Evolutionary conservation across 2,113 vertebrate genomes (phyloP).

Genomic region (Piliocolobus tephrosceles): DNA sequence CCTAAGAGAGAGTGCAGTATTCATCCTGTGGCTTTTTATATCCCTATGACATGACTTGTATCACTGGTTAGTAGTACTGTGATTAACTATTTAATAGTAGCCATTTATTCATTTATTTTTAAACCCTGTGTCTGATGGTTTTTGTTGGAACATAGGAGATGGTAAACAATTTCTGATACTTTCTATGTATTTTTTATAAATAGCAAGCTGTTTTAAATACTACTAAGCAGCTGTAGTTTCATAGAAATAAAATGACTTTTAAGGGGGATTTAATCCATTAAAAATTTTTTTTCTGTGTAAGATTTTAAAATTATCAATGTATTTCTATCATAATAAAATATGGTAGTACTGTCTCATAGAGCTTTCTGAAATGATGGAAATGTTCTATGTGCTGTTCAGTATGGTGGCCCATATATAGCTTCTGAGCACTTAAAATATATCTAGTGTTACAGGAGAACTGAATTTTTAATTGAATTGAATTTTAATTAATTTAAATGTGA

Average conservation of each 20-base stretch:
- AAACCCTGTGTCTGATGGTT: not conserved
- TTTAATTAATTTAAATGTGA: conserved; percentile 21
- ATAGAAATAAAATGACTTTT: not conserved
- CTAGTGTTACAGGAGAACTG: not conserved
- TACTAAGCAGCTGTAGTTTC: not conserved
- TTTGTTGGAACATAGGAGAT: not conserved
- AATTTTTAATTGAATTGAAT: not conserved
- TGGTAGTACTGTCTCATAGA: not conserved
- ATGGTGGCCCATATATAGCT: not conserved
- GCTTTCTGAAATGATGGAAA: not conserved
- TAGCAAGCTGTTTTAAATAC: not conserved
- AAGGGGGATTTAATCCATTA: not conserved
- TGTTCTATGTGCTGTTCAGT: not conserved
- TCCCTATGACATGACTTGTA: not conserved
- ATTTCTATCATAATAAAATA: not conserved
- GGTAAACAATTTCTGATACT: not conserved
- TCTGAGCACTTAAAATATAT: not conserved
- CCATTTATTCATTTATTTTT: not conserved
- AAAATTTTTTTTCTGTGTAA: not conserved
- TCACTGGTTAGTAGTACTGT: not conserved
- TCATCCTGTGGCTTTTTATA: conserved; percentile 11
- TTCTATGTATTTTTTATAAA: not conserved
- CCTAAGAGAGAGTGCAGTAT: not conserved
- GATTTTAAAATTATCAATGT: not conserved
- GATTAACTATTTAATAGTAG: not conserved